These are phyloP conservation scores for Euphonia xanthogaster DNA, from an alignment of 2,797 vertebrate species.

Conservation along the genomic window DNA sequence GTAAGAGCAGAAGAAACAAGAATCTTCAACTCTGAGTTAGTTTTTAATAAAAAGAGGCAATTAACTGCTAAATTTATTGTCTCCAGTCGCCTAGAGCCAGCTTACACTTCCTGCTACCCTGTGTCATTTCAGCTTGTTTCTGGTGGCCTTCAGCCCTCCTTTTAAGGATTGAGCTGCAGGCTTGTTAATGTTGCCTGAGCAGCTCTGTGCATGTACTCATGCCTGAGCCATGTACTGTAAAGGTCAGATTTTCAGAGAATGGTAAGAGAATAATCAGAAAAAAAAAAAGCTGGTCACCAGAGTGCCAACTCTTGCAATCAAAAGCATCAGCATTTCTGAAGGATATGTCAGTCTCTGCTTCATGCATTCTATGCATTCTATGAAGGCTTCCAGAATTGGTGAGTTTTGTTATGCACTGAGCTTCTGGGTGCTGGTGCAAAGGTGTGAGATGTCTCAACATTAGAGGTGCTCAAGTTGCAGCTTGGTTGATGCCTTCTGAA, in stretches of 20 bases:
- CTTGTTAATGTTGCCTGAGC: not conserved
- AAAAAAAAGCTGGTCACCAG: not conserved
- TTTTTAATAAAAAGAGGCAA: not conserved
- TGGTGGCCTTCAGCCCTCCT: not conserved
- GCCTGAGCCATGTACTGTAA: not conserved
- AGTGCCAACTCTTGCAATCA: not conserved
- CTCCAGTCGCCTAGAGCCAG: not conserved
- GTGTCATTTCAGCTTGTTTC: not conserved
- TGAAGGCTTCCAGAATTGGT: not conserved
- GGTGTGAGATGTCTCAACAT: accelerated
- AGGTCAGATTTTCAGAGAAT: not conserved
- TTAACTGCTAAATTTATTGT: not conserved
- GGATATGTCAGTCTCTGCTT: not conserved
- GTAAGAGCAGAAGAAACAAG: not conserved
- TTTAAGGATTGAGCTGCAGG: not conserved
- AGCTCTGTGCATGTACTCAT: not conserved
- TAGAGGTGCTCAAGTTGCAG: not conserved
- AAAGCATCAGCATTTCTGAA: not conserved
- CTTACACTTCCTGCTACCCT: not conserved
- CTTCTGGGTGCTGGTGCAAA: not conserved
- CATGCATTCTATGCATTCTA: accelerated
- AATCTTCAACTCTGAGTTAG: not conserved
- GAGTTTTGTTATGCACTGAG: not conserved
- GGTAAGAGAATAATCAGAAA: not conserved
- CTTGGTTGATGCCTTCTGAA: not conserved